Evolutionary conservation across 1,140 invertebrate genomes (phyloP), one percentile per base, ranked within the genome.

Genomic region (Atta colombica): DNA sequence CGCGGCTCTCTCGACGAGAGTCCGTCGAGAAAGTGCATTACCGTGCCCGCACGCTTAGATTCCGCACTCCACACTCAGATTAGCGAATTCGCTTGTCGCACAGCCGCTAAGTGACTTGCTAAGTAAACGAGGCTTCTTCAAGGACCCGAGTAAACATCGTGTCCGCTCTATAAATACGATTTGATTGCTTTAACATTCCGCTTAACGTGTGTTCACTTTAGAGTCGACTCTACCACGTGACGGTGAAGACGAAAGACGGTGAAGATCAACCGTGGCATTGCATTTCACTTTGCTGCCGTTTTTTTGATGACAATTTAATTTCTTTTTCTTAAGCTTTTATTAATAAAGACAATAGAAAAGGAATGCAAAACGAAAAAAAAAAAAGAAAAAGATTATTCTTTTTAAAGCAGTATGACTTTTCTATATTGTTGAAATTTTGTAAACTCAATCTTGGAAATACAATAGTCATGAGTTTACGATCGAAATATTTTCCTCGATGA

Each of bases 71-170:
- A 51, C 58, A 89, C 78, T 80, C 89, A 68, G 81, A 90, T 90
- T 90, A 90, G 86, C 69, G 77, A 90, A 90, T 84, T 90, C 77
- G 75, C 86, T 90, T 90, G 72, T 87, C 89, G 71, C 55, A 71
- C 51, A 58, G 86, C 63, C 63, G 86, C 84, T 90, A 88, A 90
- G 89, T 88, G 89, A 90, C 77, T 90, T 84, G 86, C 89, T 90
- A 90, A 90, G 89, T 90, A 90, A 90, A 86, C 86, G 63, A 71
- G 53, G 75, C 86, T 90, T 77, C 78, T 75, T 85, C 80, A 81
- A 90, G 89, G 89, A 90, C 75, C 60, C 61, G 77, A 77, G 89
- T 88, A 90, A 90, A 90, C 82, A 90, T 85, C 35, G 68, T 86
- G 65, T 71, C 65, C 86, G 88, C 89, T 88, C 77, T 86, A 68